A percentile compares a stretch with the other conserved stretches of the same genome.
Evolutionary conservation across 2,888 invertebrate species (phyloP).

Genomic region (Hypercompe scribonia): DNA sequence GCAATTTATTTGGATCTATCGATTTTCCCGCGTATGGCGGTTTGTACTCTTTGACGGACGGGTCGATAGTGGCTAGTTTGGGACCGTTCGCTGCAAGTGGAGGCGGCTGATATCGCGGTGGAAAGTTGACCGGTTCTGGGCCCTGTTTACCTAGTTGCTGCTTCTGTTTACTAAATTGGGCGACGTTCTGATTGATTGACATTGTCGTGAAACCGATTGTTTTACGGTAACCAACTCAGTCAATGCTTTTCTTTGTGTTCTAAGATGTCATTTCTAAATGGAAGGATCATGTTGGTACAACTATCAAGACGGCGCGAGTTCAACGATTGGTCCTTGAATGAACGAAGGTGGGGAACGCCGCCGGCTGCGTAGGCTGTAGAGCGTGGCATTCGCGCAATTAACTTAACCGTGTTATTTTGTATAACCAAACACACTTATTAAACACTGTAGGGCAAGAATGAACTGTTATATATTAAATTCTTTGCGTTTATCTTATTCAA

Average conservation of each 20-base stretch:
- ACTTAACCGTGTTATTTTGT: conserved; percentile 52
- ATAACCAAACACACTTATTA: conserved; percentile 50
- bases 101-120: conserved; percentile 93
- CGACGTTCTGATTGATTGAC: conserved; percentile 84
- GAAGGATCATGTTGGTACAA: conserved; percentile 66
- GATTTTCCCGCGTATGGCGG: conserved; percentile 75
- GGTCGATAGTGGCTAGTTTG: conserved; percentile 88
- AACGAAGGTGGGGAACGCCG: conserved; percentile 80
- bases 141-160: conserved; percentile 85
- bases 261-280: conserved; percentile 71
- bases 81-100: conserved; percentile 88
- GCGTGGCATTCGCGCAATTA: conserved; percentile 85
- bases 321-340: conserved; percentile 85
- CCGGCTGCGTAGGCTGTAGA: conserved; percentile 83
- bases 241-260: conserved; percentile 62
- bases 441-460: conserved; percentile 42
- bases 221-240: conserved; percentile 69
- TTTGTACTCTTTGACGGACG: conserved; percentile 81
- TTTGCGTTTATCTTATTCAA: conserved; percentile 27
- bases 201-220: conserved; percentile 74
- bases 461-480: conserved; percentile 26
- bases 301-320: conserved; percentile 75
- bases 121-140: conserved; percentile 86
- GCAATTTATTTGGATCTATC: conserved; percentile 73
- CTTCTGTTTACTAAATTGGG: conserved; percentile 83